Percentiles rank a stretch among this genome's conserved stretches.
These are phyloP conservation scores for Prenolepis imparis DNA, from an alignment of 2,888 invertebrate species.

Conservation along the genomic window DNA sequence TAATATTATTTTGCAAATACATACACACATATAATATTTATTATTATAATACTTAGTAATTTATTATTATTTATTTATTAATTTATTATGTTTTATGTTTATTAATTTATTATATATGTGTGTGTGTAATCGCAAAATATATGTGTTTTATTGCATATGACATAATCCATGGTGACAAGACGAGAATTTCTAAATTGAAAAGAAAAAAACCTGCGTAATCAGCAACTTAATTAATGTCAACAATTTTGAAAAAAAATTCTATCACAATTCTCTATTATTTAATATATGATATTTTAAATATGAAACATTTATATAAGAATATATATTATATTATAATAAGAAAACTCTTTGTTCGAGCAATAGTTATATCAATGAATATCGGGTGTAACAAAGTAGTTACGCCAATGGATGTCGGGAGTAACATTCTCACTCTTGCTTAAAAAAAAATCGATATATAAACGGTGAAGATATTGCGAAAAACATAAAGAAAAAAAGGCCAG, in stretches of 20 bases:
- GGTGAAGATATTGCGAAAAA: conserved; percentile 57
- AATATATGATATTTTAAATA: background rate
- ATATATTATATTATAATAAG: no score
- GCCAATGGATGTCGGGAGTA: conserved; percentile 36
- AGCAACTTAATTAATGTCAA: background rate
- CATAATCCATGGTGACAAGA: no score
- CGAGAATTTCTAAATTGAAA: no score
- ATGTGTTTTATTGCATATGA: no score
- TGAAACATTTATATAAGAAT: background rate
- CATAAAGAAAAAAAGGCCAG: conserved; percentile 53
- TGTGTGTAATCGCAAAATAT: no score
- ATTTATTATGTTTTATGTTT: no score
- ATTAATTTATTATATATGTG: no score
- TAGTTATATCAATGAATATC: conserved; percentile 42
- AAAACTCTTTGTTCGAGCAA: background rate
- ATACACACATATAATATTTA: no score
- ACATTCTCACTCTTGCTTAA: conserved; percentile 28
- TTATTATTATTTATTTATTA: no score
- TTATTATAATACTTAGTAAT: no score
- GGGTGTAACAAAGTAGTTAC: conserved; percentile 19
- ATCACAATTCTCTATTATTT: background rate
- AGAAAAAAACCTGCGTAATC: background rate
- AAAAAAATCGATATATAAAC: conserved; percentile 51
- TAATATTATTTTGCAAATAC: no score
- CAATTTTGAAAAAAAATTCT: background rate